Evolutionary conservation across 2,797 vertebrate species (phyloP).

Genomic region (Urosaurus nigricauda): DNA sequence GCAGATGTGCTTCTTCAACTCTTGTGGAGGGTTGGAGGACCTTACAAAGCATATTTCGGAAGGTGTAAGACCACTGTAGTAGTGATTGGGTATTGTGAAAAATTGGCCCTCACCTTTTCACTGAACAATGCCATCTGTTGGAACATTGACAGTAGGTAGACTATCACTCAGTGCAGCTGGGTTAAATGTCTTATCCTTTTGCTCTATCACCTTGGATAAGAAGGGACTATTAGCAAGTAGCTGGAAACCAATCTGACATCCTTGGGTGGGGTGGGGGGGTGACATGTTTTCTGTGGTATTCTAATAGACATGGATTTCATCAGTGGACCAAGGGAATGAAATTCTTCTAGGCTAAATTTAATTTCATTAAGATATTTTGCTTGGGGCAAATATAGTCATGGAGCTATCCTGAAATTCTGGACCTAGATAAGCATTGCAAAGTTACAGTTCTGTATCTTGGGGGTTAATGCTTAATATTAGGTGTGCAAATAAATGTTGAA

Average conservation of each 20-base stretch:
- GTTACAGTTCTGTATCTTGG: neutral
- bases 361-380: neutral
- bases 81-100: neutral
- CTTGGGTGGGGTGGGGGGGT: too few relatives aligned
- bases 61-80: too few relatives aligned
- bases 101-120: neutral
- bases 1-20: neutral
- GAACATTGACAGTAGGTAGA: neutral
- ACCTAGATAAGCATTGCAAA: neutral
- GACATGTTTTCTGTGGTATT: neutral
- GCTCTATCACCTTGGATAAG: neutral
- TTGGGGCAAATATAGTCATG: neutral
- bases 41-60: too few relatives aligned
- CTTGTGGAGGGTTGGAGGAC: neutral
- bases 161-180: neutral
- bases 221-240: neutral
- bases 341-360: conserved; percentile 8
- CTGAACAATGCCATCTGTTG: too few relatives aligned
- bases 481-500: neutral
- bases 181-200: too few relatives aligned
- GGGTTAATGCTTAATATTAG: conserved; percentile 3
- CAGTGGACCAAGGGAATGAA: neutral
- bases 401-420: neutral
- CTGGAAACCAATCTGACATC: neutral
- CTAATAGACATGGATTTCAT: neutral